Evolutionary conservation across 2,113 vertebrate species (phyloP), one percentile per base, ranked within the genome.

Genomic region (Muntiacus reevesi): DNA sequence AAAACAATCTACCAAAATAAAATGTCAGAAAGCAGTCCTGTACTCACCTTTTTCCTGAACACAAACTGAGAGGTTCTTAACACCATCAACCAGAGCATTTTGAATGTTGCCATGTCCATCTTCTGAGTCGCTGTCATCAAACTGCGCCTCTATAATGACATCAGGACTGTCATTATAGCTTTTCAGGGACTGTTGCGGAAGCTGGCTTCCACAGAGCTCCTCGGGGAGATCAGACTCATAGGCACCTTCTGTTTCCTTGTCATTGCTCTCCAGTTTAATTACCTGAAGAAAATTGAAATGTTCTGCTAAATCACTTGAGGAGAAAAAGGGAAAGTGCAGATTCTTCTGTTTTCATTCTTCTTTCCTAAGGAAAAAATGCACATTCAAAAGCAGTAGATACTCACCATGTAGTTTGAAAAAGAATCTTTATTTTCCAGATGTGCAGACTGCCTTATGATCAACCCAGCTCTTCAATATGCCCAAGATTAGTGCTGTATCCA

Each of bases 141-240:
- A 98, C 76, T 99, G 99, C 86, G 99, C 99, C 97, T 99, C 99
- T 95, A 99, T 98, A 89, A 98, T 98, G 62, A 99, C 98, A 96
- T 99, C 99, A 0, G 99, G 99, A 94, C 98, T 98, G 57, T 76
- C 28, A 82, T 54, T 96, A 50, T 54, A 62, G 40, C 60, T 95
- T 97, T 98, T 98, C 0, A 40, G 88, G 14, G 88, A 43, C 91
- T 97, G 98, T 27, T 13, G 96, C 6, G 78, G 93, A 79, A 96
- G 10, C 7, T 74, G 84, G 79, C 91, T 98, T 59, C 87, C 97
- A 98, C 96, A 98, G 0, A 96, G 47, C 47, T 98, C 98, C 97
- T 98, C 98, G 0, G 98, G 95, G 89, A 97, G 8, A 2, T 94
- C 94, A 76, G 99, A 98, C 96, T 99, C 99, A 95, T 98, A 98